These are phyloP conservation scores for Tenualosa ilisha DNA, from an alignment of 2,797 vertebrate species.

Conservation along the genomic window DNA sequence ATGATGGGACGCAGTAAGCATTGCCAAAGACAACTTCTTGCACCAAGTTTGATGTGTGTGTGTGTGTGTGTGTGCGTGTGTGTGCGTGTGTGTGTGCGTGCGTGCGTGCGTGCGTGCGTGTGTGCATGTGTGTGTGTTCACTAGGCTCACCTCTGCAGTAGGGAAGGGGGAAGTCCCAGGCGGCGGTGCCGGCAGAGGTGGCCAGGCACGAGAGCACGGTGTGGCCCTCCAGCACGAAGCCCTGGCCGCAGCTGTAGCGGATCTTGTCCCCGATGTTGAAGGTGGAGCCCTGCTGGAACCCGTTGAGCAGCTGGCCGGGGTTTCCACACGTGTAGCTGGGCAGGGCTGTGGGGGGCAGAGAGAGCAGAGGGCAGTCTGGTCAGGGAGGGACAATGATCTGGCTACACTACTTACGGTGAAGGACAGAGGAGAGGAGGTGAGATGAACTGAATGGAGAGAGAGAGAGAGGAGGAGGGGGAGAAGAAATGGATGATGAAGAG, in stretches of 20 bases:
- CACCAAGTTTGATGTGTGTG: too few relatives aligned
- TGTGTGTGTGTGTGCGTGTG: too few relatives aligned
- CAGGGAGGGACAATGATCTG: too few relatives aligned
- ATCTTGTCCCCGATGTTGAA: slow-evolving; percentile 97
- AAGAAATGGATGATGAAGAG: too few relatives aligned
- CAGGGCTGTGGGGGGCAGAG: slow-evolving; percentile 75
- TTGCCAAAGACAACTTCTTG: too few relatives aligned
- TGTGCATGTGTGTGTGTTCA: background rate
- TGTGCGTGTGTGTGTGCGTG: too few relatives aligned
- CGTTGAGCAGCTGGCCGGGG: slow-evolving; percentile 89
- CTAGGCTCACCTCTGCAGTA: slow-evolving; percentile 87
- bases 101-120: too few relatives aligned
- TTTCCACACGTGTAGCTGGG: slow-evolving; percentile 97
- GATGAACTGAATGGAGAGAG: background rate
- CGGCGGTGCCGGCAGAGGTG: slow-evolving; percentile 82
- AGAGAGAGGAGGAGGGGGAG: too few relatives aligned
- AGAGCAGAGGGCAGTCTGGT: background rate
- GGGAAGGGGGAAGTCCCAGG: slow-evolving; percentile 97
- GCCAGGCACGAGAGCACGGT: slow-evolving; percentile 92
- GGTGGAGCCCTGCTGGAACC: slow-evolving; percentile 90
- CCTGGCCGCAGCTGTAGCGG: slow-evolving; percentile 91
- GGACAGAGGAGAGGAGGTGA: too few relatives aligned
- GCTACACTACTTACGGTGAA: too few relatives aligned
- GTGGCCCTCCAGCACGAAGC: slow-evolving; percentile 93
- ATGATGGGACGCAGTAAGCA: too few relatives aligned